Base-by-base conservation (phyloP, 2,797 vertebrate species). In the Sebastes variabilis region DNA sequence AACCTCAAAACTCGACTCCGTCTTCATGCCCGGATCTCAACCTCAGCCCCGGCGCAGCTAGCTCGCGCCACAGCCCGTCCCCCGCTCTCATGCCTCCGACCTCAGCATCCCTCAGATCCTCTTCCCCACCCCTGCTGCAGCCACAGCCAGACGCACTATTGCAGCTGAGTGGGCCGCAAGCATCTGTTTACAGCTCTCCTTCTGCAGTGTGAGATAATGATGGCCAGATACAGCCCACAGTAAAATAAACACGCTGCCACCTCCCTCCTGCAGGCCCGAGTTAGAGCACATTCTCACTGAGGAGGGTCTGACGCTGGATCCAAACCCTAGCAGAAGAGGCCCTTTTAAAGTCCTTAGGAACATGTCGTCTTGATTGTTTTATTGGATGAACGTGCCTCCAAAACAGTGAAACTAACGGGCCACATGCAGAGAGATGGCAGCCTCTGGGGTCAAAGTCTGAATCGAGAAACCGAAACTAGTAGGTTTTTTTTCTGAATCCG, bases 201-300 rank as follows among this genome's bases (percentile, higher is more conserved):
- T 93, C 91, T 93, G 88, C 93, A 92, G 82, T 81, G 91, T 87
- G 92, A 94, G 93, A 94, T 94, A 94, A 95, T 91, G 92, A 92
- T 78, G 90, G 87, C 88, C 92, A 93, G 92, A 94, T 87, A 89
- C 86, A 92, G 82, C 89, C 91, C 88, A 88, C 94, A 92, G 91
- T 94, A 90, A 94, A 94, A 94, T 94, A 94, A 94, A 94, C 93
- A 92, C 77, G 46, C 91, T 89, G 90, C 88, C 92, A 93, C 92
- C 90, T 93, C 89, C 87, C 87, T 85, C 58, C 81, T 83, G 83
- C 88, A 82, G 82, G 79, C 86, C 88, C 25, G 58, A 68, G 68
- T 89, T 77, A 80, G 71, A 14, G 52, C 82, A 76, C 80, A 61
- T 65, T 68, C 79, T 75, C 82, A 3, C 65, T 64, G 86, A 80